Evolutionary conservation across 2,888 invertebrate genomes (phyloP).

Genomic region (Sarcophaga caerulescens): DNA sequence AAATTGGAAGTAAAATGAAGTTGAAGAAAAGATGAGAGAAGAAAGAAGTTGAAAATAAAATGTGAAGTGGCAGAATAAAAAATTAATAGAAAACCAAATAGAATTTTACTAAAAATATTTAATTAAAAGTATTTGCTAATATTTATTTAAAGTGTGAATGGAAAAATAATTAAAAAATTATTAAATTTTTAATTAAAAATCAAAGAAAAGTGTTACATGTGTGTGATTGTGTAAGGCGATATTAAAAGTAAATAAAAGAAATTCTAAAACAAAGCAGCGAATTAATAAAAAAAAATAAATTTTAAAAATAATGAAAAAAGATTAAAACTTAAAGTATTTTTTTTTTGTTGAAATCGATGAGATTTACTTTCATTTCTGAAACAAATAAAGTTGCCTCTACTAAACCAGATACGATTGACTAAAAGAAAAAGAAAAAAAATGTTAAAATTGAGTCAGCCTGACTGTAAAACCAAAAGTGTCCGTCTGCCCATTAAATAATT

Average conservation of each 20-base stretch:
- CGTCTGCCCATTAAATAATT: slow-evolving; percentile 1
- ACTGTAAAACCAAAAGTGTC: not conserved
- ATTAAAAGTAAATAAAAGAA: slow-evolving; percentile 43
- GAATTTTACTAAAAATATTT: slow-evolving; percentile 32
- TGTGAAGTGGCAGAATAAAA: slow-evolving; percentile 20
- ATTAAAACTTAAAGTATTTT: not conserved
- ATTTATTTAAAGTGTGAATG: not conserved
- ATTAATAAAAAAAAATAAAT: not conserved
- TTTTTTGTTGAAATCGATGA: slow-evolving; percentile 27
- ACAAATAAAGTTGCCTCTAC: slow-evolving; percentile 29
- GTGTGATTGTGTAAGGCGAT: slow-evolving; percentile 11
- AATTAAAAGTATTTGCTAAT: not conserved
- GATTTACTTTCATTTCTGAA: slow-evolving; percentile 27
- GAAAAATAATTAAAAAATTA: not conserved
- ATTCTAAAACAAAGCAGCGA: not conserved
- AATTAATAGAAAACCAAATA: slow-evolving; percentile 21
- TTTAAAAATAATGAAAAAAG: not conserved
- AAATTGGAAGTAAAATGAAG: not conserved
- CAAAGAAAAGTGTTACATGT: not conserved
- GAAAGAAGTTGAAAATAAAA: slow-evolving; percentile 25
- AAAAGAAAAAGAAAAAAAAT: not conserved
- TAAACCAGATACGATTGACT: slow-evolving; percentile 51
- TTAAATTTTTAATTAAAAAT: not conserved
- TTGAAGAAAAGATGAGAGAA: slow-evolving; percentile 9
- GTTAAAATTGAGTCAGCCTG: not conserved